Conservation (phyloP, 2,113 vertebrate genomes). For the Tragelaphus scriptus region DNA sequence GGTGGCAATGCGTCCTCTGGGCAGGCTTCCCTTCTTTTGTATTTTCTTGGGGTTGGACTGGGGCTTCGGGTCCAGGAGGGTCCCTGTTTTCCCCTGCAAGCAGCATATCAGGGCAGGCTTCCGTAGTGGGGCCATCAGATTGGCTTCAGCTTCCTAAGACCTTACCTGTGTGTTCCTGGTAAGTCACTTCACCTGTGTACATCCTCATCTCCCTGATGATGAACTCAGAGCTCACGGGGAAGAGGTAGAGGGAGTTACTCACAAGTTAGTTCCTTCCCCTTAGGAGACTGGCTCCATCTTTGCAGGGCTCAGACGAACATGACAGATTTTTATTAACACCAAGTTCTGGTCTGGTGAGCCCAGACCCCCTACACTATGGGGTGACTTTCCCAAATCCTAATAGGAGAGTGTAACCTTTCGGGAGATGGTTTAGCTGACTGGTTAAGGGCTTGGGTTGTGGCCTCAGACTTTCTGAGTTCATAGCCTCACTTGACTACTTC, state of each 20-base stretch:
- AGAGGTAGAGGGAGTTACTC: background rate
- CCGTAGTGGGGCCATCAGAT: background rate
- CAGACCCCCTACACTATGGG: background rate
- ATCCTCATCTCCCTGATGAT: background rate
- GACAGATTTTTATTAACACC: background rate
- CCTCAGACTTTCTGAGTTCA: background rate
- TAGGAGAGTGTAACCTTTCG: background rate
- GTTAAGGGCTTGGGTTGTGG: background rate
- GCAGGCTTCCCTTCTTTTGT: background rate
- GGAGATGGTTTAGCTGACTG: background rate
- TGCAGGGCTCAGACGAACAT: rapidly evolving
- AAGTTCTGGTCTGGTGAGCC: background rate
- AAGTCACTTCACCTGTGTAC: background rate
- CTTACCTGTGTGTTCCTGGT: background rate
- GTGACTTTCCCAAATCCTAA: background rate
- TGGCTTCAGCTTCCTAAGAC: background rate
- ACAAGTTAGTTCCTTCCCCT: background rate
- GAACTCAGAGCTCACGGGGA: background rate
- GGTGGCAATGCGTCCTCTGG: background rate
- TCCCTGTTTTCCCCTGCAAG: background rate
- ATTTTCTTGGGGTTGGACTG: background rate
- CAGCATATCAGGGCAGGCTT: background rate
- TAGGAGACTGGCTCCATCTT: background rate
- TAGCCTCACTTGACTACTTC: background rate
- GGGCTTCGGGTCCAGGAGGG: background rate